Percentiles rank a stretch among this genome's conserved stretches.
phyloP scores from a whole-genome alignment of 2,888 invertebrate genomes.

The Drosophila kuntzei region DNA sequence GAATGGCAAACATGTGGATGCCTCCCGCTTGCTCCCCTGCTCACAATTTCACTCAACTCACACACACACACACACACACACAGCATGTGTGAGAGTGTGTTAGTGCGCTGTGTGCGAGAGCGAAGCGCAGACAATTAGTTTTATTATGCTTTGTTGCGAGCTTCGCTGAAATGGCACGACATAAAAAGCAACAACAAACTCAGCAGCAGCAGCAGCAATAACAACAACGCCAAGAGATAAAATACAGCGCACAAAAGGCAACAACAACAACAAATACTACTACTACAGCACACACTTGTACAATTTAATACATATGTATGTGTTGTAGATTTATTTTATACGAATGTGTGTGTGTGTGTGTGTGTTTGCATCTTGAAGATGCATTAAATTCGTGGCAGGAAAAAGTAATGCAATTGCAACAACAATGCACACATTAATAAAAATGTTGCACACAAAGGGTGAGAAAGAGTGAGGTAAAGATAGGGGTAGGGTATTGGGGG shows the following conservation, averaged over 20 bases:
- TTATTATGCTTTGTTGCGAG: slow-evolving; percentile 81
- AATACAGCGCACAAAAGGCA: slow-evolving; percentile 62
- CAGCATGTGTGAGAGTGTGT: slow-evolving; percentile 27
- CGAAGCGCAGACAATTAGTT: slow-evolving; percentile 82
- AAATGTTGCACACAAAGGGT: slow-evolving; percentile 15
- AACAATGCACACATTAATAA: slow-evolving; percentile 29
- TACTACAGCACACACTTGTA: slow-evolving; percentile 22
- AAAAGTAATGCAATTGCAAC: slow-evolving; percentile 55
- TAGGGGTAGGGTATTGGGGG: neutral
- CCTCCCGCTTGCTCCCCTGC: slow-evolving; percentile 24
- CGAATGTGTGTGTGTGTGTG: slow-evolving; percentile 14
- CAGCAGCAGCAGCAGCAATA: slow-evolving; percentile 20
- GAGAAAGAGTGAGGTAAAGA: neutral
- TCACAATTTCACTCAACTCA: slow-evolving; percentile 11
- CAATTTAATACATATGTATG: slow-evolving; percentile 33
- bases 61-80: slow-evolving; percentile 11
- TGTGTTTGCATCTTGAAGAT: slow-evolving; percentile 71
- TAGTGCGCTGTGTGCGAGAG: slow-evolving; percentile 71
- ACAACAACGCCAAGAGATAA: slow-evolving; percentile 50
- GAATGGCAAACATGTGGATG: slow-evolving; percentile 75
- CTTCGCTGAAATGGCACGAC: slow-evolving; percentile 81
- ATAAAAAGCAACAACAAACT: slow-evolving; percentile 67
- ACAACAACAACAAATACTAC: slow-evolving; percentile 45
- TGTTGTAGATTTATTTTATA: slow-evolving; percentile 12
- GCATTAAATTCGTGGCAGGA: slow-evolving; percentile 74